Evolutionary conservation across 2,888 invertebrate species (phyloP), one percentile per base, ranked within the genome.

Genomic region (Epinotia ramella): DNA sequence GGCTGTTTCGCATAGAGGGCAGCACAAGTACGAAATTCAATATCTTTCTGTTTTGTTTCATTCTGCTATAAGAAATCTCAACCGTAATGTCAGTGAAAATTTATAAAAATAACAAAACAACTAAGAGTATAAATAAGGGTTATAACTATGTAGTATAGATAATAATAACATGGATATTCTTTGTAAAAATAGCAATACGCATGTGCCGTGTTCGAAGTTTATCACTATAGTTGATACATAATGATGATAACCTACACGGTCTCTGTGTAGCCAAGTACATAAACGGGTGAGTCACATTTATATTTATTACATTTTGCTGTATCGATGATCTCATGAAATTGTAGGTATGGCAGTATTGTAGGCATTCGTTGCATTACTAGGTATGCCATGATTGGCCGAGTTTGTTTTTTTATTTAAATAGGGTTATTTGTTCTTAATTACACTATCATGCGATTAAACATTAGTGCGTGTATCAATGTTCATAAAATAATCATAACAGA

Each of bases 241-340:
- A 87, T 89, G 88, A 88, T 90, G 90, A 89, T 94, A 94, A 93
- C 93, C 93, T 93, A 92, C 88, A 90, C 93, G 88, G 87, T 89
- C 91, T 90, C 89, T 91, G 88, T 89, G 89, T 89, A 90, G 86
- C 88, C 80, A 86, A 89, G 90, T 93, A 91, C 86, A 87, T 89
- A 84, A 88, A 84, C 85, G 87, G 91, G 94, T 95, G 94, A 95
- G 94, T 95, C 94, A 95, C 92, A 91, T 93, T 94, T 94, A 94
- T 93, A 94, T 94, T 93, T 94, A 94, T 90, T 91, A 89, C 90
- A 89, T 94, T 76, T 91, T 93, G 90, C 89, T 88, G 87, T 93
- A 94, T 93, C 92, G 94, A 94, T 94, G 94, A 94, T 93, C 93
- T 94, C 94, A 94, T 93, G 88, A 80, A 83, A 83, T 82, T 82